phyloP scores from a whole-genome alignment of 2,888 invertebrate species.

The Aporophyla nigra region DNA sequence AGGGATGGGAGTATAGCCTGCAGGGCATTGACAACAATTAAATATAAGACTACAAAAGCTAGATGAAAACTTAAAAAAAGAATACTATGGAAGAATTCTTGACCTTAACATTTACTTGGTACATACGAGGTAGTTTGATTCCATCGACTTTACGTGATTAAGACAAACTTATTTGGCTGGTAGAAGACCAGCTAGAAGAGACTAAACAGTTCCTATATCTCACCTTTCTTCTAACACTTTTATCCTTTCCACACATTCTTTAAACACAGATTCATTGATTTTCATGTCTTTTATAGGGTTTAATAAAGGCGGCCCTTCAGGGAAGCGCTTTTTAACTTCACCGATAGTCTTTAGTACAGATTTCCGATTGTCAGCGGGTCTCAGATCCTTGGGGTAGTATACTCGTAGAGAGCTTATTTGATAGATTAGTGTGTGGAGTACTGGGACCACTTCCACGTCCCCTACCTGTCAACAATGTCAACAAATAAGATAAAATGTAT shows the following conservation, averaged over 20 bases:
- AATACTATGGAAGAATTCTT: neutral
- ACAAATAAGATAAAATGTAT: neutral
- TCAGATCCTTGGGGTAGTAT: conserved; percentile 97
- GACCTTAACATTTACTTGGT: neutral
- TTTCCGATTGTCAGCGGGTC: conserved; percentile 95
- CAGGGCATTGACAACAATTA: neutral
- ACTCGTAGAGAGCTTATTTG: conserved; percentile 97
- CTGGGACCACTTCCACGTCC: conserved; percentile 97
- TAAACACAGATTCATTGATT: conserved; percentile 96
- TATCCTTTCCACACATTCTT: conserved; percentile 95
- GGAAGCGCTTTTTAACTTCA: conserved; percentile 97
- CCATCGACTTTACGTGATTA: neutral
- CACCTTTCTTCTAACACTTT: conserved; percentile 95
- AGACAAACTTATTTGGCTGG: neutral
- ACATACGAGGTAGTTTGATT: no score
- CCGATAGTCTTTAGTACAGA: conserved; percentile 96
- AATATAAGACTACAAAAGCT: neutral
- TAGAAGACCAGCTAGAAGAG: neutral
- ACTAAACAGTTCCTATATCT: conserved; percentile 33
- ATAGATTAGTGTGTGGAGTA: conserved; percentile 95
- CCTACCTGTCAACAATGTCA: conserved; percentile 89
- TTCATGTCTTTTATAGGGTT: conserved; percentile 99
- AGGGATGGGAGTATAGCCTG: conserved; percentile 94
- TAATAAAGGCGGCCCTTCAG: conserved; percentile 96
- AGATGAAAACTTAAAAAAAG: neutral